Evolutionary conservation across 2,888 invertebrate genomes (phyloP), one percentile per base, ranked within the genome.

Genomic region (Epinotia brunnichana): DNA sequence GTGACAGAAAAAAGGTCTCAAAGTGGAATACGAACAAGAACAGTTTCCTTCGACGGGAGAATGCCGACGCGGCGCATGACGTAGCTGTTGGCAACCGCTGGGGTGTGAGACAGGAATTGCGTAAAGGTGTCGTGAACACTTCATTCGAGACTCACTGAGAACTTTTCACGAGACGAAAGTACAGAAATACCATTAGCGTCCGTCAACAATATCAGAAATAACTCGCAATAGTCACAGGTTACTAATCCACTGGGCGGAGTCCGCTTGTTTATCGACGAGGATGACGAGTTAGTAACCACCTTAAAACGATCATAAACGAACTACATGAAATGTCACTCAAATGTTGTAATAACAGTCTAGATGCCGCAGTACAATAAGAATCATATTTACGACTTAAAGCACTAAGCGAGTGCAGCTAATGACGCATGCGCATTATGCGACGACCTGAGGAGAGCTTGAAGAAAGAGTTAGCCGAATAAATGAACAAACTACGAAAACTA

Each of bases 401-500:
- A 54, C 41, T n/a, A 54, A 66, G 24, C 54, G 35, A 9, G 54
- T 56, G 66, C 41, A 66, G 10, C 54, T 41, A 66, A 66, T 56
- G 24, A 56, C 54, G 66, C 66, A 24, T 66, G n/a, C 66, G 21
- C 21, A 56, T 29, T 54, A 41, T 69, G 54, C 48, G 54, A 41
- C 59, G 56, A 69, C 51, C 17, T 39, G 44, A 66, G 53, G 60
- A 54, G 51, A 61, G 61, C 39, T 68, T 67, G 48, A 69, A 69
- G 70, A 88, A 87, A 85, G 85, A 83, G 84, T 85, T 84, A 83
- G 87, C 86, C 82, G 84, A 90, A 91, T 90, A 89, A 91, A 88
- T 87, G 85, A 87, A 89, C 89, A 81, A 92, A 90, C 91, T 91
- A 88, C 85, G 84, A 90, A 91, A 92, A 88, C 89, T 92, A 92